Percentiles rank a stretch among this genome's conserved stretches.
Evolutionary conservation across 2,113 vertebrate species (phyloP).

Genomic region (Lynx canadensis): DNA sequence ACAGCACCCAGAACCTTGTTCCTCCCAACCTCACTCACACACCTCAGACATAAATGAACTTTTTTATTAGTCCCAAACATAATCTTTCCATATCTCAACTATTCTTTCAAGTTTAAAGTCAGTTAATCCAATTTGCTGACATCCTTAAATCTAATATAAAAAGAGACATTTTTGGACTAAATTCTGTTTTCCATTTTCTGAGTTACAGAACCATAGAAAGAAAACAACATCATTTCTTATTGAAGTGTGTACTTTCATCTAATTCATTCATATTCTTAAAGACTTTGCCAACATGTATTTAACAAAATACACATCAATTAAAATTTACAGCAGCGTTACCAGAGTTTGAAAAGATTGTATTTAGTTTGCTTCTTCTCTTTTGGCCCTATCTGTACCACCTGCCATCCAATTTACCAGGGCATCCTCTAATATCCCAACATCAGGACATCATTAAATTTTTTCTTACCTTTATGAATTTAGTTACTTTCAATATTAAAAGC

Average conservation of each 20-base stretch:
- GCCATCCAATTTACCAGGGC: neutral
- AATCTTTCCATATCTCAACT: neutral
- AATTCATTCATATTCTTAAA: slow-evolving; percentile 1
- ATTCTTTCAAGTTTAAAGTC: neutral
- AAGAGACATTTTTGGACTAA: neutral
- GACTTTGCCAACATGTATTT: neutral
- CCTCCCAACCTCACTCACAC: neutral
- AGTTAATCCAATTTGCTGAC: neutral
- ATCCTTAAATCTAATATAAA: neutral
- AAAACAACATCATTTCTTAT: neutral
- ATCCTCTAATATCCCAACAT: neutral
- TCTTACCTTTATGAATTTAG: neutral
- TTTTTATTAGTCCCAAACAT: neutral
- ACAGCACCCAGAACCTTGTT: neutral
- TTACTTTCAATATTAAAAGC: neutral
- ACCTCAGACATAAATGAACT: neutral
- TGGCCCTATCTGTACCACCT: neutral
- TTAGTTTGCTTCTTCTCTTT: neutral
- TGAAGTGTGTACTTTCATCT: neutral
- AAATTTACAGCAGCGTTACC: neutral
- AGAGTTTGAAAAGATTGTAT: neutral
- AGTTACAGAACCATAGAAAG: neutral
- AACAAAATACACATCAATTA: neutral
- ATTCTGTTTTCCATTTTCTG: neutral
- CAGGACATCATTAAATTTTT: neutral